These are phyloP conservation scores for Mimas tiliae DNA, from an alignment of 2,888 invertebrate species.

Conservation along the genomic window DNA sequence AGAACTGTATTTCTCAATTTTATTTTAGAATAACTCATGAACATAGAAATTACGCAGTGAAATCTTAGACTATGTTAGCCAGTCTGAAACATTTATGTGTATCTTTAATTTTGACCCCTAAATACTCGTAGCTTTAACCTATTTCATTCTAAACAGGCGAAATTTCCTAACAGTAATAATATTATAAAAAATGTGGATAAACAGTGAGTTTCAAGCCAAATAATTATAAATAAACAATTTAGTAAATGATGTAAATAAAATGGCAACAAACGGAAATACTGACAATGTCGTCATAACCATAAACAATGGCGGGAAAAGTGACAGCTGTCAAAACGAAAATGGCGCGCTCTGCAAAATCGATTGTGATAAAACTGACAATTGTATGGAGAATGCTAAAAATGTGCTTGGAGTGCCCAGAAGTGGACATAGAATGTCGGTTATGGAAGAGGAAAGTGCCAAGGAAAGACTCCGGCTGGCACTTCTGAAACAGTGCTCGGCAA, in stretches of 20 bases:
- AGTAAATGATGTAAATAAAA: constrained; percentile 30
- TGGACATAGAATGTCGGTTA: constrained; percentile 84
- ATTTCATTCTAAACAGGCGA: not conserved
- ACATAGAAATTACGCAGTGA: too few species aligned
- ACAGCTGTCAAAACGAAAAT: constrained; percentile 34
- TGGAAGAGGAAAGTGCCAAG: constrained; percentile 88
- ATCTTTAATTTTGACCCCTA: too few species aligned
- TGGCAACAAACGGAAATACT: constrained; percentile 39
- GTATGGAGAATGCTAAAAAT: constrained; percentile 38
- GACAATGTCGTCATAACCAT: constrained; percentile 36
- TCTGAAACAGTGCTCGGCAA: constrained; percentile 87
- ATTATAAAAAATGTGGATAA: not conserved
- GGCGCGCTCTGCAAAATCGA: constrained; percentile 14
- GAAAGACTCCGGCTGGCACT: constrained; percentile 85
- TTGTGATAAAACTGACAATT: constrained; percentile 19
- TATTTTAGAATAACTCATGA: too few species aligned
- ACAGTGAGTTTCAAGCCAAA: not conserved
- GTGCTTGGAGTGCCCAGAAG: constrained; percentile 54
- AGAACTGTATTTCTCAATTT: too few species aligned
- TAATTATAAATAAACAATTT: constrained; percentile 6
- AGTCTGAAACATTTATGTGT: too few species aligned
- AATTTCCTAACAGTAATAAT: not conserved
- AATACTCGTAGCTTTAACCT: too few species aligned
- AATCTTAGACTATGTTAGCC: too few species aligned
- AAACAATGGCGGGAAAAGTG: constrained; percentile 28